Percentiles rank a stretch among this genome's conserved stretches.
These are phyloP conservation scores for Tyto alba DNA, from an alignment of 2,113 vertebrate genomes.

Conservation along the genomic window DNA sequence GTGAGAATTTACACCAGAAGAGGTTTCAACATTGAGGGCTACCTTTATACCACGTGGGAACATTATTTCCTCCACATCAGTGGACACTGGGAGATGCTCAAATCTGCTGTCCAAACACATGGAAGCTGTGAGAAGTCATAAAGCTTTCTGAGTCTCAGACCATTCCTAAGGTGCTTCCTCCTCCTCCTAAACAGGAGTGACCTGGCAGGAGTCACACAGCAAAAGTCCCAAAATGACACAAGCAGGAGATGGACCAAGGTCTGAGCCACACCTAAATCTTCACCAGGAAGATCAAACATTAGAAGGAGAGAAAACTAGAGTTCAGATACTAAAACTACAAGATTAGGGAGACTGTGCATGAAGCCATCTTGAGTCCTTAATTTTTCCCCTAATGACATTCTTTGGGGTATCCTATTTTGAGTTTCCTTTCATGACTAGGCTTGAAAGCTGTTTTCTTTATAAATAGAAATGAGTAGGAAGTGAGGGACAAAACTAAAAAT, in stretches of 20 bases:
- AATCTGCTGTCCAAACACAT: background rate
- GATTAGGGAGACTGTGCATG: background rate
- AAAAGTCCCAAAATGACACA: background rate
- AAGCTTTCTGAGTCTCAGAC: background rate
- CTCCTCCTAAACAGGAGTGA: background rate
- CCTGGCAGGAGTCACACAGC: background rate
- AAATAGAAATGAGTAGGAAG: background rate
- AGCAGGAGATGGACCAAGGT: background rate
- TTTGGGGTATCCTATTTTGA: background rate
- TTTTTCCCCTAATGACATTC: background rate
- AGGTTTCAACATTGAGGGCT: background rate
- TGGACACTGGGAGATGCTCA: background rate
- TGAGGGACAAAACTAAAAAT: background rate
- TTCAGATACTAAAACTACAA: background rate
- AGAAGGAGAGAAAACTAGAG: background rate
- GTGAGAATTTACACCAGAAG: background rate
- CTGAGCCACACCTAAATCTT: background rate
- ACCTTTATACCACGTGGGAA: background rate
- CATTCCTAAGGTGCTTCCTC: background rate
- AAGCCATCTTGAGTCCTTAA: background rate
- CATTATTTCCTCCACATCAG: background rate
- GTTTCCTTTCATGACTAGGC: background rate
- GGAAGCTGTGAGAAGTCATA: background rate
- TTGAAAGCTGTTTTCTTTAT: background rate
- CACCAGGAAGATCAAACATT: background rate